A percentile compares a stretch with the other conserved stretches of the same genome.
Conservation (phyloP, 2,113 vertebrate species). For the Notarius quadriscutis region DNA sequence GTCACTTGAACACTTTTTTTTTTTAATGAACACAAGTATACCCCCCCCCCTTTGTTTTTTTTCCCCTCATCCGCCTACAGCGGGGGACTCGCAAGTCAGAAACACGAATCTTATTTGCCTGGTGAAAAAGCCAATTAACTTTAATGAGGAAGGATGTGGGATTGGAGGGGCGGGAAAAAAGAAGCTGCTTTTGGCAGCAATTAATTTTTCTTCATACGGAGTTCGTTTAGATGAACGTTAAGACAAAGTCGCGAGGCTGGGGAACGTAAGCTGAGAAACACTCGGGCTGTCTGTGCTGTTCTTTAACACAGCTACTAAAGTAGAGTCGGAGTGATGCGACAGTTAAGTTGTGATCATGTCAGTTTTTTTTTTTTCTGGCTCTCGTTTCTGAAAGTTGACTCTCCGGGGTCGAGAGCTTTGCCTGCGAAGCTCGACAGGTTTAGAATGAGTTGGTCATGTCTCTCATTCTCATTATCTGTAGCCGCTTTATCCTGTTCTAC, state of each 20-base stretch:
- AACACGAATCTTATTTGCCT: not conserved
- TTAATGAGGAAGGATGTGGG: not conserved
- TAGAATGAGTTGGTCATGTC: no score
- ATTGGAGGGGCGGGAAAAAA: not conserved
- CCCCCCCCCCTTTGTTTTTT: not conserved
- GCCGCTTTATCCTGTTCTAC: no score
- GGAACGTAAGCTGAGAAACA: not conserved
- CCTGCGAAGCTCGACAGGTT: no score
- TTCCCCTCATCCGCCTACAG: not conserved
- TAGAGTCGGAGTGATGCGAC: not conserved
- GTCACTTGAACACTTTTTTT: not conserved
- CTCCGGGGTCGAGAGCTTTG: no score
- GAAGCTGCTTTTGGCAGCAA: not conserved
- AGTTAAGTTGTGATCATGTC: not conserved
- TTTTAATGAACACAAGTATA: not conserved
- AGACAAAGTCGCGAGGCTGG: no score
- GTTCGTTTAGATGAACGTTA: not conserved
- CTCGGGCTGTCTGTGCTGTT: not conserved
- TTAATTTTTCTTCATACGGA: not conserved
- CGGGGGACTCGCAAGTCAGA: not conserved
- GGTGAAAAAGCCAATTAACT: conserved; percentile 2
- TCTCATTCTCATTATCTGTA: no score
- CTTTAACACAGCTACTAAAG: not conserved
- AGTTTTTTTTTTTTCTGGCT: not conserved
- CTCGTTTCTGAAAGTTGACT: no score